phyloP scores from a whole-genome alignment of 2,888 invertebrate species.

The Nomada ruficornis region DNA sequence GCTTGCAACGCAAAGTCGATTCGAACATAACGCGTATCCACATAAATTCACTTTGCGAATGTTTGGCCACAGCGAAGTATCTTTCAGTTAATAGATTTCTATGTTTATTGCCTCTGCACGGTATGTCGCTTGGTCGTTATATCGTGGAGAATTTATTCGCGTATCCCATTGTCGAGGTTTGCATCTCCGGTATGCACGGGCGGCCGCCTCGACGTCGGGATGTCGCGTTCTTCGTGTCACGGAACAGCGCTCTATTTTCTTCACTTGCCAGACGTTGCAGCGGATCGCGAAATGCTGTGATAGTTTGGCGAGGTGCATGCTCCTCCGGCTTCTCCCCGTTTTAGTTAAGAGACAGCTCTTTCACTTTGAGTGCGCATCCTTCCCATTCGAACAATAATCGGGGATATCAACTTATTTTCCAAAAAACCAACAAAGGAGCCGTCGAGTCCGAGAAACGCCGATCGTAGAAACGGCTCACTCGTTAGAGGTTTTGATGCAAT shows the following conservation, averaged over 20 bases:
- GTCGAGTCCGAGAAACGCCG: too few species aligned
- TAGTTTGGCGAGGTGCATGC: background rate
- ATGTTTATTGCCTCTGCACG: slow-evolving; percentile 35
- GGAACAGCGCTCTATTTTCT: slow-evolving; percentile 35
- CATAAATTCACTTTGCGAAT: slow-evolving; percentile 29
- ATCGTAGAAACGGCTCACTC: too few species aligned
- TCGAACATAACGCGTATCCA: slow-evolving; percentile 6
- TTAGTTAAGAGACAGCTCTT: background rate
- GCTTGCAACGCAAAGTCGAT: background rate
- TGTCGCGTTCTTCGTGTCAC: slow-evolving; percentile 34
- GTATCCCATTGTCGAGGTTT: background rate
- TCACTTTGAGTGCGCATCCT: too few species aligned
- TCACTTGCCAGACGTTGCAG: slow-evolving; percentile 45
- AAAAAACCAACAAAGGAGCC: too few species aligned
- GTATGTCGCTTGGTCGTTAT: slow-evolving; percentile 25
- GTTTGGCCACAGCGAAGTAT: slow-evolving; percentile 25
- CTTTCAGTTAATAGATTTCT: slow-evolving; percentile 47
- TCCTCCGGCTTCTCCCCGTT: too few species aligned
- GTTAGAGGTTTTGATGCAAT: too few species aligned
- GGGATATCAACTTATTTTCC: too few species aligned
- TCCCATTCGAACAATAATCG: too few species aligned
- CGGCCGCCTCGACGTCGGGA: slow-evolving; percentile 46
- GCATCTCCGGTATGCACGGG: background rate
- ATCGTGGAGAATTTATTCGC: slow-evolving; percentile 25
- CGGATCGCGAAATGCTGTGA: slow-evolving; percentile 9